Evolutionary conservation across 2,888 invertebrate genomes (phyloP).

Genomic region (Aphrophora alni): DNA sequence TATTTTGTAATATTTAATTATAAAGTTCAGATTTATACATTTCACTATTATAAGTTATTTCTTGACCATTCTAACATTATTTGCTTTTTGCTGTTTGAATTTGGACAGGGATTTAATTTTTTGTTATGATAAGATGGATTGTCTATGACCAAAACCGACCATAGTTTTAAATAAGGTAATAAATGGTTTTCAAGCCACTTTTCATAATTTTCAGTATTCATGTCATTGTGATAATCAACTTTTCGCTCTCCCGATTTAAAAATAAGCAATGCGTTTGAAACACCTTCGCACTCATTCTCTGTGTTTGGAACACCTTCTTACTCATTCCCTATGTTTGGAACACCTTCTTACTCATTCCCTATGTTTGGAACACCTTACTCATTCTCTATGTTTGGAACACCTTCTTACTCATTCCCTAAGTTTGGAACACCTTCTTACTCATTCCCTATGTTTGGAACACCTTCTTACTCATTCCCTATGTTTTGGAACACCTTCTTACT

Average conservation of each 20-base stretch:
- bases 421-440: no score
- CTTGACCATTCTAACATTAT: background rate
- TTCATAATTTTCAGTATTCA: background rate
- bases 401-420: no score
- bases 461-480: no score
- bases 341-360: no score
- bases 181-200: background rate
- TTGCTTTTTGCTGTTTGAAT: background rate
- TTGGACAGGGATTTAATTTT: background rate
- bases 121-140: background rate
- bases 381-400: no score
- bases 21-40: background rate
- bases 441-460: no score
- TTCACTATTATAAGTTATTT: background rate
- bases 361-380: no score
- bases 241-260: background rate
- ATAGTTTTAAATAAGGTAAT: background rate
- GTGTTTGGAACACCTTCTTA: no score
- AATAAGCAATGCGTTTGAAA: background rate
- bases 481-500: no score
- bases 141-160: background rate
- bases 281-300: background rate
- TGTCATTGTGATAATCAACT: background rate
- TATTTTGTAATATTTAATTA: background rate
- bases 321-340: no score